A percentile compares a stretch with the other conserved stretches of the same genome.
phyloP scores from a whole-genome alignment of 53 echinoderm and acorn worm genomes.

The Henricia sp. region DNA sequence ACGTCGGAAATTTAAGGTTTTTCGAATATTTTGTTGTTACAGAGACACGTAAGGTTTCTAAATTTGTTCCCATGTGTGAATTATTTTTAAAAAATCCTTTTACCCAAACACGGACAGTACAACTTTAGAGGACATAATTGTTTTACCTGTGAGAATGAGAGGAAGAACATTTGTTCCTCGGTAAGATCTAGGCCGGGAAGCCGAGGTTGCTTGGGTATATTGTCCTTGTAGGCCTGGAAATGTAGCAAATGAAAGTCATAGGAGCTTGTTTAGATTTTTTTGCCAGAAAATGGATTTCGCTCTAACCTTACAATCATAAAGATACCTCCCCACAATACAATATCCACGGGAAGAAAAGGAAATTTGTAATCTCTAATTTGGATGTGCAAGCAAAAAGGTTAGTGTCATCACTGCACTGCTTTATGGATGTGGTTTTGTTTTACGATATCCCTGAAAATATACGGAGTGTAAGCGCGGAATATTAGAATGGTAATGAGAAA shows the following conservation, averaged over 20 bases:
- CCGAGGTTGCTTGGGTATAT: conserved; percentile 33
- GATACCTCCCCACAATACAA: background rate
- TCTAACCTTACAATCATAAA: no score
- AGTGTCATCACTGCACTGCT: no score
- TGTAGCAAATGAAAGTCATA: background rate
- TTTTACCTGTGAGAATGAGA: conserved; percentile 85
- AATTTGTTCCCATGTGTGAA: background rate
- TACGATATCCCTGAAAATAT: no score
- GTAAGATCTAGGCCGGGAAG: conserved; percentile 79
- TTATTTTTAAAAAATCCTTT: no score
- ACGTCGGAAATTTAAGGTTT: no score
- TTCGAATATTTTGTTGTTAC: background rate
- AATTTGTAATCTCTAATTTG: background rate
- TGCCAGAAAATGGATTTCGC: background rate
- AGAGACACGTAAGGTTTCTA: background rate
- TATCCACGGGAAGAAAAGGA: background rate
- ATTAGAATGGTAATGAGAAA: no score
- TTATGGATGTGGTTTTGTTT: no score
- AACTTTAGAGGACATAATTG: no score
- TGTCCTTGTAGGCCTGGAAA: conserved; percentile 71
- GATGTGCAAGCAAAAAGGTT: background rate
- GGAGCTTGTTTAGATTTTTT: background rate
- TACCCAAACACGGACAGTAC: no score
- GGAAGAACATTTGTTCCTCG: conserved; percentile 83
- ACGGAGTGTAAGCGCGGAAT: no score